Base-by-base conservation (phyloP, 64 coral and sea anemone genomes). In the Actinia equina region DNA sequence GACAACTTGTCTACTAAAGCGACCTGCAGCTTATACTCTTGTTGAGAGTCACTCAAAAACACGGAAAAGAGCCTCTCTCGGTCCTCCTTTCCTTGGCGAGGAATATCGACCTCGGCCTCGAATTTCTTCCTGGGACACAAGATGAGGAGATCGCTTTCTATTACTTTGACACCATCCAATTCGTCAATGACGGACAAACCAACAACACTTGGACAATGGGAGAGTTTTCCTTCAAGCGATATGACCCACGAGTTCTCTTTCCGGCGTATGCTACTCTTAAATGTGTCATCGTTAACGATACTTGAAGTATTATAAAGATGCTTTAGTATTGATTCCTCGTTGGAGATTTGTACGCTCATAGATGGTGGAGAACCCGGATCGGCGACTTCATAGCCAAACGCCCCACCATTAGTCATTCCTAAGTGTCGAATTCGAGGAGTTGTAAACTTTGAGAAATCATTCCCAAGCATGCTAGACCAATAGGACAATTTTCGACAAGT, bases 31-130 rank as follows among this genome's bases (percentile, higher is more conserved):
- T 86, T 91, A 7, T 86, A 78, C 17, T 86, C 25, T 80, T 91
- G 83, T 14, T 43, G 5, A 22, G 83, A 91, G 84, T 91, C 89
- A 8, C 63, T 77, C 54, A 91, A 59, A 26, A 56, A 91, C 69
- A 94, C 79, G 10, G 67, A 90, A 62, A 95, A 95, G 25, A 95
- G 27, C 18, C 93, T 74, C 76, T 95, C 93, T 79, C 59, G 90
- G 45, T 95, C 93, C 0, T 67, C 57, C 18, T 13, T 57, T 30
- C 85, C 86, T 13, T 62, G 84, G 7, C 93, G 84, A 26, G 93
- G 93, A 71, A 95, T 85, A 52, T 91, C 82, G 26, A 91, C 82
- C n/a, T 85, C 63, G 19, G 88, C 1, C 2, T 86, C n/a, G 44
- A 95, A 91, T 41, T 23, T 27, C 13, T 23, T 80, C 46, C 84